Evolutionary conservation across 2,113 vertebrate species (phyloP), one percentile per base, ranked within the genome.

Genomic region (Carassius auratus): DNA sequence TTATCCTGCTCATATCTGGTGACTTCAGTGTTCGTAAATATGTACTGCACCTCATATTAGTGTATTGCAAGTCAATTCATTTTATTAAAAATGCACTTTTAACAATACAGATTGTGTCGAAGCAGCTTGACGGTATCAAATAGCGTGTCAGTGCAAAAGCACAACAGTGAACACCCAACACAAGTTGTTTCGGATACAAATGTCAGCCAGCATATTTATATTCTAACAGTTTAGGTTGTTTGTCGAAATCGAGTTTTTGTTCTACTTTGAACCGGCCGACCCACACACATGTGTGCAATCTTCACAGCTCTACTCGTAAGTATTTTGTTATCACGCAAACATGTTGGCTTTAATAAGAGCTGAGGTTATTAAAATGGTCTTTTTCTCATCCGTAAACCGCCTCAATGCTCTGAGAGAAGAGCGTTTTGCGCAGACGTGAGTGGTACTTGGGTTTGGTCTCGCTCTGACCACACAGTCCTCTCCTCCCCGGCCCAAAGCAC

Each of bases 401-500:
- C 45, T 12, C 45, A 48, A 48, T 2, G 45, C 45, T 48, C 10
- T 48, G 45, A 48, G 45, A 48, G 45, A 48, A 48, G 3, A 50
- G 26, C 17, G 48, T 57, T 76, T 26, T 21, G 33, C 71, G 1
- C 21, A 84, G 61, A 42, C 61, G 1, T 55, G 76, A 79, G 64
- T 42, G 33, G 48, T 55, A 48, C 45, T 48, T 48, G 9, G 45
- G 52, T 21, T 79, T 79, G 84, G 76, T 68, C 76, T 85, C 9
- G 23, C 21, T 57, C 36, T 21, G 84, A 85, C 48, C 84, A 61
- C 76, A 79, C 75, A 42, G 68, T 79, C 84, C 23, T 84, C 83
- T 85, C 75, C 76, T 85, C 50, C 75, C 76, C 77, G 64, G 64
- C 64, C 50, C 33, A 85, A n/a, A 79, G 19, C 75, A 57, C 48